Evolutionary conservation across 2,797 vertebrate species (phyloP), one percentile per base, ranked within the genome.

Genomic region (Rhynchonycteris naso): DNA sequence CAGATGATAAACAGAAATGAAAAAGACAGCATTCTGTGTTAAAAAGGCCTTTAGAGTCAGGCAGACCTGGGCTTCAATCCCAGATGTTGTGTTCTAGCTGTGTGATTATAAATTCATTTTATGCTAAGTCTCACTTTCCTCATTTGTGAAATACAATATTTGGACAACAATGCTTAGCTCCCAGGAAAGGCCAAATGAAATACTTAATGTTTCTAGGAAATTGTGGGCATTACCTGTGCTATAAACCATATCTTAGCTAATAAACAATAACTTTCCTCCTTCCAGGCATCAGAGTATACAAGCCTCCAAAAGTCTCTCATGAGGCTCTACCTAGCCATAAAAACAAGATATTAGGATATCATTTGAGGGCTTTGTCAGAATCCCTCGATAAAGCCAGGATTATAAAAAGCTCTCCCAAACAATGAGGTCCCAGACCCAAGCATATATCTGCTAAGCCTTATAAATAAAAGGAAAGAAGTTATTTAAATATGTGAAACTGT

Each of bases 141-240:
- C 75, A 75, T 81, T 72, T 82, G 68, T 92, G 58, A 81, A 93
- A 94, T 47, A 81, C 15, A 92, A 88, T 28, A 82, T 68, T 28
- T 78, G 28, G 54, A 80, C 61, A 96, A 80, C 83, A 92, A 87
- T 76, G 59, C 18, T 66, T 47, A 92, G 58, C 66, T 96, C 52
- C 30, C 85, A 78, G 69, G 58, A 81, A 87, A 94, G 30, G 61
- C 10, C 85, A 90, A 94, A 94, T 78, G 76, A 92, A 87, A 92
- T 43, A 91, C 47, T 91, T 56, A 72, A 59, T 65, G 47, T 87
- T 50, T 61, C 28, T 87, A 16, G 56, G 50, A 95, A 89, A 93
- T 2, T 83, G 7, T 14, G 30, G 63, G 33, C 7, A 78, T 47
- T 61, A 38, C 15, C 69, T 92, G 30, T 86, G 59, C 68, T 90